These are phyloP conservation scores for Aythya baeri DNA, from an alignment of 2,113 vertebrate species.

Conservation along the genomic window DNA sequence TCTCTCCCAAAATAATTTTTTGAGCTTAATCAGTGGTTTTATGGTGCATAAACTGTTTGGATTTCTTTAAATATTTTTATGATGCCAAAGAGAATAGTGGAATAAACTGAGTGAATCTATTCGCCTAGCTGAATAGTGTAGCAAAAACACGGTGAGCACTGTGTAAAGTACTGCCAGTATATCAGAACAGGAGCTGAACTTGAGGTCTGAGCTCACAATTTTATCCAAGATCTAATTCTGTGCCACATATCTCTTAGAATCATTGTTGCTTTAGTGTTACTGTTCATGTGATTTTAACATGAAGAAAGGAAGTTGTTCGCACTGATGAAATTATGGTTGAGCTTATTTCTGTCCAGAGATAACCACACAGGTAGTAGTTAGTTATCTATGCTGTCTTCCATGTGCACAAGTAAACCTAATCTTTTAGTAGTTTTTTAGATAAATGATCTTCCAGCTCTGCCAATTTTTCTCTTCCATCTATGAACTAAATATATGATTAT, in stretches of 20 bases:
- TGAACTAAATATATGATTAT: neutral
- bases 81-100: neutral
- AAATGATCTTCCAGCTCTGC: neutral
- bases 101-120: neutral
- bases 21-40: neutral
- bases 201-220: neutral
- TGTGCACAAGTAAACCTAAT: neutral
- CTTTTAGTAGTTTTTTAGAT: neutral
- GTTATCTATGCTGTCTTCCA: neutral
- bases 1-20: neutral
- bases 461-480: neutral
- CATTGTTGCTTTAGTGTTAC: neutral
- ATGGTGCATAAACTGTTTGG: neutral
- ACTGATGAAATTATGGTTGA: neutral
- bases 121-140: neutral
- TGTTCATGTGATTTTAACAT: neutral
- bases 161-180: neutral
- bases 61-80: neutral
- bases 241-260: neutral
- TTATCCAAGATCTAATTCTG: neutral
- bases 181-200: neutral
- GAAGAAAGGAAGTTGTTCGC: neutral
- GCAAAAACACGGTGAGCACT: neutral
- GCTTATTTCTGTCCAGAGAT: neutral
- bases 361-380: neutral